Percentiles rank a stretch among this genome's conserved stretches.
phyloP scores from a whole-genome alignment of 1,140 invertebrate genomes.

The Penaeus indicus region DNA sequence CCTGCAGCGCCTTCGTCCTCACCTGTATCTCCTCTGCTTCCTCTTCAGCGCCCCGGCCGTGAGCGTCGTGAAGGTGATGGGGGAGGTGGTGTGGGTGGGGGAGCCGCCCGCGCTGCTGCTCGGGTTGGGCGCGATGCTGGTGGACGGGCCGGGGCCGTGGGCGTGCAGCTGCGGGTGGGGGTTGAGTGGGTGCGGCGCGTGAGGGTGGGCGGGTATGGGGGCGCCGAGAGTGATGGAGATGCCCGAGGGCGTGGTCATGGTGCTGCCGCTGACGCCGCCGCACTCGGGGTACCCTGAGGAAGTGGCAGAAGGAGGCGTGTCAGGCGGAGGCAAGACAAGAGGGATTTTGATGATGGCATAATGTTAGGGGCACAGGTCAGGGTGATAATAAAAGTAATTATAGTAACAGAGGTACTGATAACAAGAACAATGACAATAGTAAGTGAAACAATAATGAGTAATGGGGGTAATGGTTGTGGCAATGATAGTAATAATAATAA shows the following conservation, averaged over 20 bases:
- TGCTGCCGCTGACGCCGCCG: conserved; percentile 36
- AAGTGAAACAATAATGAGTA: too few relatives aligned
- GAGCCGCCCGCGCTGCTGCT: conserved; percentile 1
- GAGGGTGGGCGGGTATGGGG: conserved; percentile 41
- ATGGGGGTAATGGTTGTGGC: too few relatives aligned
- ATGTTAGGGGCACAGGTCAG: too few relatives aligned
- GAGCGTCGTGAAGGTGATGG: conserved; percentile 46
- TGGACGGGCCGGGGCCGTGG: conserved; percentile 5
- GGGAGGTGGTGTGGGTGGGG: conserved; percentile 29
- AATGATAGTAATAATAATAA: too few relatives aligned
- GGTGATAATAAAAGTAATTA: too few relatives aligned
- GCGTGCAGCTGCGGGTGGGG: conserved; percentile 30
- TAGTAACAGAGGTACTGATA: too few relatives aligned
- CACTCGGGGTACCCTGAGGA: conserved; percentile 48
- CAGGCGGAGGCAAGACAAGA: neutral
- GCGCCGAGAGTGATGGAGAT: conserved; percentile 55
- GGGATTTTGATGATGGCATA: too few relatives aligned
- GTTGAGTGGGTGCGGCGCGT: conserved; percentile 4
- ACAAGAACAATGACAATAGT: too few relatives aligned
- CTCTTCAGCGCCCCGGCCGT: conserved; percentile 48
- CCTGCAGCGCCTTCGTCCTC: neutral
- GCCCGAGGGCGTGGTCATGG: conserved; percentile 56
- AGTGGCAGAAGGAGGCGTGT: neutral
- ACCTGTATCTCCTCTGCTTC: conserved; percentile 44
- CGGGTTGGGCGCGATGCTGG: neutral